Percentiles rank a stretch among this genome's conserved stretches.
Conservation (phyloP, 2,888 invertebrate species). For the Amblyjoppa proteus region DNA sequence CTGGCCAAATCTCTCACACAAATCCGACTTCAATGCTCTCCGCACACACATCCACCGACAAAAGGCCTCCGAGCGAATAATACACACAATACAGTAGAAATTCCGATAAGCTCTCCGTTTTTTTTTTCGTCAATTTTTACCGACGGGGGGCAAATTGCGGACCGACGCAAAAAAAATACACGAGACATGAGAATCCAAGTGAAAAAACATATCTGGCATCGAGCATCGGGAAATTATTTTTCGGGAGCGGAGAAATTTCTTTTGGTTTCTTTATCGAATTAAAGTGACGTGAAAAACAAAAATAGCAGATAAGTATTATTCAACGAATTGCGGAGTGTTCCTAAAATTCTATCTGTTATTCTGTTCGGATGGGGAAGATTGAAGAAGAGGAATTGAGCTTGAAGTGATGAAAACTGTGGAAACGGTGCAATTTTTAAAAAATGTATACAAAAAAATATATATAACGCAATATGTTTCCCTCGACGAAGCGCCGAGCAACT, state of each 20-base stretch:
- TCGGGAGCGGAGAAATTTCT: background rate
- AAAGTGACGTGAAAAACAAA: too few species aligned
- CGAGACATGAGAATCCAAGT: background rate
- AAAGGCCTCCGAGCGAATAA: constrained; percentile 19
- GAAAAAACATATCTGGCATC: background rate
- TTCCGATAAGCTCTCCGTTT: background rate
- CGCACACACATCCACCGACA: constrained; percentile 22
- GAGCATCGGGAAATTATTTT: background rate
- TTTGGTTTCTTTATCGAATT: too few species aligned
- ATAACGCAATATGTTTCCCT: too few species aligned
- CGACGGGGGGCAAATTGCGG: background rate
- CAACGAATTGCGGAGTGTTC: too few species aligned
- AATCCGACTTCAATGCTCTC: constrained; percentile 25
- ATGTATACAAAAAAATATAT: too few species aligned
- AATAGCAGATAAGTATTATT: too few species aligned
- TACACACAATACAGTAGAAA: constrained; percentile 16
- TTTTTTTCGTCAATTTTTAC: background rate
- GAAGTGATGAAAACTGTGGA: too few species aligned
- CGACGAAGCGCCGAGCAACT: too few species aligned
- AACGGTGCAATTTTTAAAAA: too few species aligned
- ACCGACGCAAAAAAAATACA: background rate
- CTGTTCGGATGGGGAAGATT: too few species aligned
- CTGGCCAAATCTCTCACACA: constrained; percentile 71
- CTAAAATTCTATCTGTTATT: too few species aligned
- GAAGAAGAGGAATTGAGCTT: too few species aligned